Conservation (phyloP, 2,888 invertebrate species). For the Limulus polyphemus region DNA sequence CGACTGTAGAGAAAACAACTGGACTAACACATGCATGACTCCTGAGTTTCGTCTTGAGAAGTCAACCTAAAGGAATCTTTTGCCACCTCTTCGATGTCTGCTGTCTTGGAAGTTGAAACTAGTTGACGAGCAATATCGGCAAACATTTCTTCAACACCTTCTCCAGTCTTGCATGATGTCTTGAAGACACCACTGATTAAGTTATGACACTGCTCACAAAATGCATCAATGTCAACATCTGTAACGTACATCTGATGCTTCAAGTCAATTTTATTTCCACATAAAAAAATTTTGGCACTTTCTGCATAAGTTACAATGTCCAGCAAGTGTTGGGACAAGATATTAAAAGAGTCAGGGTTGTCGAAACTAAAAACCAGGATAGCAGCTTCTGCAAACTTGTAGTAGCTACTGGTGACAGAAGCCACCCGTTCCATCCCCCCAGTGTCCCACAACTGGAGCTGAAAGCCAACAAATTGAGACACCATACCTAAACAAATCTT, state of each 20-base stretch:
- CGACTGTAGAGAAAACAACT: too few relatives aligned
- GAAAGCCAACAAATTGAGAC: conserved; percentile 13
- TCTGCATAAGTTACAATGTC: conserved; percentile 89
- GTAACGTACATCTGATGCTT: conserved; percentile 49
- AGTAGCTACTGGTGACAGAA: conserved; percentile 86
- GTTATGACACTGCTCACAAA: conserved; percentile 68
- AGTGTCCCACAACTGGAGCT: conserved; percentile 93
- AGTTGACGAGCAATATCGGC: conserved; percentile 68
- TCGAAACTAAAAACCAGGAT: conserved; percentile 80
- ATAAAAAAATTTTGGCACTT: conserved; percentile 86
- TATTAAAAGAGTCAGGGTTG: conserved; percentile 81
- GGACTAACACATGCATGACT: conserved; percentile 16
- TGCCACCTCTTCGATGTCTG: conserved; percentile 52
- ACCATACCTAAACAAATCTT: conserved; percentile 2
- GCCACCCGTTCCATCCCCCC: conserved; percentile 94
- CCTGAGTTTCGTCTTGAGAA: conserved; percentile 17
- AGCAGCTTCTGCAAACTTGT: conserved; percentile 89
- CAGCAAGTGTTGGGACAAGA: conserved; percentile 76
- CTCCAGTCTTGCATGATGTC: conserved; percentile 76
- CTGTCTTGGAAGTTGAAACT: conserved; percentile 62
- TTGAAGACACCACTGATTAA: conserved; percentile 75
- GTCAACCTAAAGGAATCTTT: conserved; percentile 27
- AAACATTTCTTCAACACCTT: conserved; percentile 81
- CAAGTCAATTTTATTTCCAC: conserved; percentile 78
- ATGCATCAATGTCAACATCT: conserved; percentile 74